A percentile compares a stretch with the other conserved stretches of the same genome.
Evolutionary conservation across 2,797 vertebrate genomes (phyloP).

Genomic region (Balearica regulorum): DNA sequence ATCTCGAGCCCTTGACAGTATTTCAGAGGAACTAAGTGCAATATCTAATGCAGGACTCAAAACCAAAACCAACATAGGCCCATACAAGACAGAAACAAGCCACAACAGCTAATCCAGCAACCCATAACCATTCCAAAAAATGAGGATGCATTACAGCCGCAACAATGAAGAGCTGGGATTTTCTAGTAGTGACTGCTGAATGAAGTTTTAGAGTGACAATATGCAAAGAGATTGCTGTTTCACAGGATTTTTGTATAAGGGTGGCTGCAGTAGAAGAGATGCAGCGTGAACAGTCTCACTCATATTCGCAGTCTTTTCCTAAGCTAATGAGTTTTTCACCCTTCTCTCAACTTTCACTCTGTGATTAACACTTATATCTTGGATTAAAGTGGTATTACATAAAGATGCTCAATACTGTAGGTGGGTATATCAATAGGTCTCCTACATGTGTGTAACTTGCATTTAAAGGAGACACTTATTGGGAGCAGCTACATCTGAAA

Average conservation of each 20-base stretch:
- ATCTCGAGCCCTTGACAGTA: background rate
- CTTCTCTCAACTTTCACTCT: background rate
- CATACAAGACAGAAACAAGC: background rate
- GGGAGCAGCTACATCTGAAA: background rate
- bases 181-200: background rate
- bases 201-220: background rate
- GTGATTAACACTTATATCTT: background rate
- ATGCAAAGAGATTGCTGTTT: background rate
- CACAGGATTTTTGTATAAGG: background rate
- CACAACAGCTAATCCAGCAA: background rate
- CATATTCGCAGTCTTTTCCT: background rate
- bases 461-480: background rate
- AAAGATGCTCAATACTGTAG: background rate
- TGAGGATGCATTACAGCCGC: background rate
- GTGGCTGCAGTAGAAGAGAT: background rate
- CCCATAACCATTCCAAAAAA: background rate
- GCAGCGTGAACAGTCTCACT: background rate
- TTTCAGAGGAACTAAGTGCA: background rate
- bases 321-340: background rate
- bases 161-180: background rate
- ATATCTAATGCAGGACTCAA: background rate
- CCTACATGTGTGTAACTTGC: background rate
- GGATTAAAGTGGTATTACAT: background rate
- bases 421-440: background rate
- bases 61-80: background rate